phyloP scores from a whole-genome alignment of 2,797 vertebrate genomes.

The Eidolon dupreanum region DNA sequence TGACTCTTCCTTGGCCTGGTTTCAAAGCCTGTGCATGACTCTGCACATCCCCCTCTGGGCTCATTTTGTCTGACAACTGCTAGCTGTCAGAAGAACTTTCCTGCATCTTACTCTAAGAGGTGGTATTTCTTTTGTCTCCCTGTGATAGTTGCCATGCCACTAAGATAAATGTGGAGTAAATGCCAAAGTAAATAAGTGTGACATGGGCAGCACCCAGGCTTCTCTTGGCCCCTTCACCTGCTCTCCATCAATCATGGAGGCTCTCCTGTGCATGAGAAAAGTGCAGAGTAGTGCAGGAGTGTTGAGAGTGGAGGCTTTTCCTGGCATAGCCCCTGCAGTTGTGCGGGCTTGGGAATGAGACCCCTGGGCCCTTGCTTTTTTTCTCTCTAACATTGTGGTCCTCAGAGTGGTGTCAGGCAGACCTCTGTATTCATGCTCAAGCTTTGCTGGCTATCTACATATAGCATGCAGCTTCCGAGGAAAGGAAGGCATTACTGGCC shows the following conservation, averaged over 20 bases:
- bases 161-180: not conserved
- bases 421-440: not conserved
- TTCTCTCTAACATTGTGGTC: not conserved
- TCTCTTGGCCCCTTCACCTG: not conserved
- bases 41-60: not conserved
- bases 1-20: rapidly evolving
- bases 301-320: not conserved
- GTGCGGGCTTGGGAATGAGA: not conserved
- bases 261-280: not conserved
- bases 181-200: not conserved
- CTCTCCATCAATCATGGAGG: not conserved
- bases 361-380: not conserved
- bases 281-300: not conserved
- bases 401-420: rapidly evolving
- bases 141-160: not conserved
- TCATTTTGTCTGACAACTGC: not conserved
- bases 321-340: too few relatives aligned
- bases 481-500: not conserved
- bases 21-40: not conserved
- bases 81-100: not conserved
- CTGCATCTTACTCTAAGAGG: not conserved
- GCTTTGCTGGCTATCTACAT: not conserved
- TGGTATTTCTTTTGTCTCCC: not conserved
- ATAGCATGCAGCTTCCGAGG: not conserved
- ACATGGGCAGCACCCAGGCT: not conserved